Conservation (phyloP, 2,113 vertebrate genomes). For the Symphodus melops region DNA sequence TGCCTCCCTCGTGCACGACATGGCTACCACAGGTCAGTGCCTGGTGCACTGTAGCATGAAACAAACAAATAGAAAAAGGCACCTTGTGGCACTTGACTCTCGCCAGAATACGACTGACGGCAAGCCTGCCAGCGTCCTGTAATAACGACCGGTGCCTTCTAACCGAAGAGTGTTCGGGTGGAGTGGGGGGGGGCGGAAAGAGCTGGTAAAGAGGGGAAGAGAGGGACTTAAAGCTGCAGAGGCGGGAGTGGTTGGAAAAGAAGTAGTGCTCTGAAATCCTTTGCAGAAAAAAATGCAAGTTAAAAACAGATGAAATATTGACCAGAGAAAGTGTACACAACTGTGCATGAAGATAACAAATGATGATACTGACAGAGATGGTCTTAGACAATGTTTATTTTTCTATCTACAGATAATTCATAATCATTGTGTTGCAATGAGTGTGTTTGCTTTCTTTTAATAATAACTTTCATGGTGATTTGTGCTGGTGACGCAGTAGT, state of each 20-base stretch:
- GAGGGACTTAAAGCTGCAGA: constrained; percentile 30
- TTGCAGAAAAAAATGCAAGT: constrained; percentile 1
- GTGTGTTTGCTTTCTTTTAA: background rate
- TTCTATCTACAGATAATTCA: background rate
- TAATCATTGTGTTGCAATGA: background rate
- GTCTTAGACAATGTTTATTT: no score
- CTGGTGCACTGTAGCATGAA: constrained; percentile 97
- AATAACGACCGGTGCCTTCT: constrained; percentile 87
- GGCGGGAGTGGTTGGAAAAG: background rate
- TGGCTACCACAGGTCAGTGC: constrained; percentile 95
- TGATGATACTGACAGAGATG: background rate
- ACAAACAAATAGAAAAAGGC: constrained; percentile 99
- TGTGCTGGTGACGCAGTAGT: no score
- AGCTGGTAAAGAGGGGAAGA: background rate
- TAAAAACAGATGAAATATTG: constrained; percentile 11
- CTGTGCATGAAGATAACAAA: constrained; percentile 2
- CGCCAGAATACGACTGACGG: constrained; percentile 86
- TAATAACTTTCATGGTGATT: constrained; percentile 6
- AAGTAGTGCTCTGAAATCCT: constrained; percentile 16
- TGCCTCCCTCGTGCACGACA: constrained; percentile 88
- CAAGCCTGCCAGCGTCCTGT: constrained; percentile 83
- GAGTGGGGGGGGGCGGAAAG: background rate
- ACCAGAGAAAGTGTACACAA: background rate
- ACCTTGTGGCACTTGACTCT: constrained; percentile 96
- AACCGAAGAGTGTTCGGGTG: constrained; percentile 29